Evolutionary conservation across 2,797 vertebrate genomes (phyloP).

Genomic region (Champsocephalus esox): DNA sequence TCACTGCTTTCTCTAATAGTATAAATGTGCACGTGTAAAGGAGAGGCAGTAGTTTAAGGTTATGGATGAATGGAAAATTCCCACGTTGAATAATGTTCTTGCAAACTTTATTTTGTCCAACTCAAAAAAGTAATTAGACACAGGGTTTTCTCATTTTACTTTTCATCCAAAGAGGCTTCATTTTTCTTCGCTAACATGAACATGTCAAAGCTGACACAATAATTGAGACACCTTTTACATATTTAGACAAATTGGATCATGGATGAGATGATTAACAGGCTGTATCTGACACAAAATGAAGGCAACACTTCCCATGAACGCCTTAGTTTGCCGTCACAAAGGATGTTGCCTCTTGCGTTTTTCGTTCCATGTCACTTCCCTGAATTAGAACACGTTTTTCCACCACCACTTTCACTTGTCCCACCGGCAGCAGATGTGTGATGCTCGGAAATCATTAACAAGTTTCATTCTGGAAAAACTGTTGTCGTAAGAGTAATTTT

Average conservation of each 20-base stretch:
- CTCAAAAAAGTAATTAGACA: not conserved
- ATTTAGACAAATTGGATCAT: conserved; percentile 10
- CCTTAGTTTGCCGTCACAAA: conserved; percentile 6
- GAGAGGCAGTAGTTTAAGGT: not conserved
- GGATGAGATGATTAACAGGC: not conserved
- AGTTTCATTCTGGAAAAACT: conserved; percentile 7
- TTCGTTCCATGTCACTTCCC: conserved; percentile 13
- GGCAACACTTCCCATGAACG: not conserved
- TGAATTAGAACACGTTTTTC: conserved; percentile 1
- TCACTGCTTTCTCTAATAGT: not conserved
- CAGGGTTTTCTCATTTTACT: not conserved
- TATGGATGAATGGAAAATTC: not conserved
- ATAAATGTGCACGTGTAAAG: not conserved
- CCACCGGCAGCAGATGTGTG: not conserved
- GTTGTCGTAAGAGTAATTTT: conserved; percentile 40
- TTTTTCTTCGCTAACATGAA: not conserved
- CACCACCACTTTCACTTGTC: conserved; percentile 7
- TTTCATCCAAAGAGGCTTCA: not conserved
- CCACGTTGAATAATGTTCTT: not conserved
- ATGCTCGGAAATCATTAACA: conserved; percentile 18
- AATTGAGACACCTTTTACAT: conserved; percentile 18
- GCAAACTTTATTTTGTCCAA: not conserved
- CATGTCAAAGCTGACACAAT: conserved; percentile 14
- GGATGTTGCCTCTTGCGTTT: not conserved
- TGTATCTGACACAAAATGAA: not conserved